These are phyloP conservation scores for Lepidurus couesii DNA, from an alignment of 1,140 invertebrate genomes.

Conservation along the genomic window DNA sequence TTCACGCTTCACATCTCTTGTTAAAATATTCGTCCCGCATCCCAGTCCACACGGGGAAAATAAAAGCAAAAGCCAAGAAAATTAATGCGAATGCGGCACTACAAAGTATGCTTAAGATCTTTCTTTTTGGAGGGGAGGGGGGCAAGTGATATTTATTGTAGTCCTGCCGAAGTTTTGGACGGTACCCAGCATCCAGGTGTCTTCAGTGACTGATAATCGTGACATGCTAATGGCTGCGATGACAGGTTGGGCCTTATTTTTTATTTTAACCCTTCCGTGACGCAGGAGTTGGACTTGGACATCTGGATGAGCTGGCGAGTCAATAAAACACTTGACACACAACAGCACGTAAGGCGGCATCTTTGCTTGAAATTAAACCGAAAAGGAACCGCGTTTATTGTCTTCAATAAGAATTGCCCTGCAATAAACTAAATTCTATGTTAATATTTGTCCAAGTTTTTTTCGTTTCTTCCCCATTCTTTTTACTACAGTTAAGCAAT, in stretches of 20 bases:
- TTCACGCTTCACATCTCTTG: background rate
- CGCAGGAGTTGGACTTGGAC: conserved; percentile 6
- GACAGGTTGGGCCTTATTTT: conserved; percentile 9
- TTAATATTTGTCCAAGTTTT: conserved; percentile 20
- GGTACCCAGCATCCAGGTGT: conserved; percentile 16
- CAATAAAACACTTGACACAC: conserved; percentile 10
- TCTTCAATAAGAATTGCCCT: conserved; percentile 6
- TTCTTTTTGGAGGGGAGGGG: background rate
- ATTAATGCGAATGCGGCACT: background rate
- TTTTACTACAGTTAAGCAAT: background rate
- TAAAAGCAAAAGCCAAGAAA: background rate
- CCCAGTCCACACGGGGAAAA: background rate
- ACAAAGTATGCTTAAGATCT: background rate
- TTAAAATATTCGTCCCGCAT: background rate
- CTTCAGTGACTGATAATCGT: conserved; percentile 19
- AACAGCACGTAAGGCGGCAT: conserved; percentile 12
- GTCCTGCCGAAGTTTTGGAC: conserved; percentile 13
- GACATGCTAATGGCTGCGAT: conserved; percentile 6
- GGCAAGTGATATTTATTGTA: background rate
- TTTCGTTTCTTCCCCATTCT: background rate
- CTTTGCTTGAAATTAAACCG: conserved; percentile 19
- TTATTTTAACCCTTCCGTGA: background rate
- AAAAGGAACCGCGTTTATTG: conserved; percentile 6
- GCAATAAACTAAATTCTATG: conserved; percentile 20
- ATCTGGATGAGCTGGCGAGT: background rate